Percentiles rank a stretch among this genome's conserved stretches.
phyloP scores from a whole-genome alignment of 1,140 invertebrate species.

The Brachionus paranguensis region DNA sequence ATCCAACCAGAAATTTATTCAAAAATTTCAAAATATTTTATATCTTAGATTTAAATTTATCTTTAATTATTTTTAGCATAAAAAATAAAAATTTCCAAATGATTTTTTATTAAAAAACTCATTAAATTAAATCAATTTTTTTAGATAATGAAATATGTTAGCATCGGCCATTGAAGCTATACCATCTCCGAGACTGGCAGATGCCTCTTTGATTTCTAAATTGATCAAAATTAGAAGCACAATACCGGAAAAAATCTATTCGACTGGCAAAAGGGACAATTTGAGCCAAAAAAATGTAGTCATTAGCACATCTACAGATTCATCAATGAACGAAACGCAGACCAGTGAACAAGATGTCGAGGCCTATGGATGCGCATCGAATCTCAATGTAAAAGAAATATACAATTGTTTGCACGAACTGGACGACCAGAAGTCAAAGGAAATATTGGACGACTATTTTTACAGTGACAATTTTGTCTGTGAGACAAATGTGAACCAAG shows the following conservation, averaged over 20 bases:
- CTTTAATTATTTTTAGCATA: neutral
- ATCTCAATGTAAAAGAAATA: neutral
- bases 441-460: neutral
- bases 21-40: no score
- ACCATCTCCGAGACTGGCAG: neutral
- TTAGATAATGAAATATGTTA: constrained; percentile 17
- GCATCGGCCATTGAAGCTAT: neutral
- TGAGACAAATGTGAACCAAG: neutral
- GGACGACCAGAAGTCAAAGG: neutral
- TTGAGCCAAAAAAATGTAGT: neutral
- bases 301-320: neutral
- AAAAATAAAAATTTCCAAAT: neutral
- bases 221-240: neutral
- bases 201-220: neutral
- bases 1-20: no score
- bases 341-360: neutral
- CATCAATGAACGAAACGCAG: neutral
- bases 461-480: neutral
- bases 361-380: neutral
- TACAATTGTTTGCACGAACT: neutral
- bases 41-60: no score
- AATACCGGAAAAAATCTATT: neutral
- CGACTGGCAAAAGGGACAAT: neutral
- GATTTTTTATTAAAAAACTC: neutral
- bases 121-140: neutral